A percentile compares a stretch with the other conserved stretches of the same genome.
phyloP scores from a whole-genome alignment of 2,797 vertebrate genomes.

The Gymnocypris eckloni region DNA sequence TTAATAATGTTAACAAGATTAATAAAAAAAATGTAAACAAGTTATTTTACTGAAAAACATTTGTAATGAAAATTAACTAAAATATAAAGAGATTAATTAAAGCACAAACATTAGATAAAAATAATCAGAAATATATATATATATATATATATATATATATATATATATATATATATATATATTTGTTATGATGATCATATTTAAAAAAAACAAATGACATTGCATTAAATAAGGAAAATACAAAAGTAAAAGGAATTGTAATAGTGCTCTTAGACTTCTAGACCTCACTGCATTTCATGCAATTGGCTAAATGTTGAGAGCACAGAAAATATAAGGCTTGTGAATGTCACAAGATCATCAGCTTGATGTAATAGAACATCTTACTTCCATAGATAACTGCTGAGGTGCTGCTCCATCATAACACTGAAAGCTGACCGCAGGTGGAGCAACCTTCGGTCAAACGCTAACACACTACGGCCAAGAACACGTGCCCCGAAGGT shows the following conservation, averaged over 20 bases:
- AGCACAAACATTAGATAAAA: neutral
- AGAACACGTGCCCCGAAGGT: conserved; percentile 88
- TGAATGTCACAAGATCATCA: neutral
- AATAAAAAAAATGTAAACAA: neutral
- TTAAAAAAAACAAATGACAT: neutral
- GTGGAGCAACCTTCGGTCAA: conserved; percentile 86
- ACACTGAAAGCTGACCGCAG: conserved; percentile 86
- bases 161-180: too few relatives aligned
- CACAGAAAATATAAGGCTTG: neutral
- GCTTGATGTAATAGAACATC: conserved; percentile 53
- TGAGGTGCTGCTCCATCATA: conserved; percentile 88
- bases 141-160: too few relatives aligned
- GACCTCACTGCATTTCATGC: neutral
- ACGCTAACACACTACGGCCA: conserved; percentile 86
- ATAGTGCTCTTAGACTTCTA: neutral
- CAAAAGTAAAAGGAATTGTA: neutral
- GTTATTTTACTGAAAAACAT: neutral
- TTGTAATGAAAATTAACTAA: neutral
- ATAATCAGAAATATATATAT: too few relatives aligned
- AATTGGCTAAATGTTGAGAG: neutral
- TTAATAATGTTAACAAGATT: neutral
- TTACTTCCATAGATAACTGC: conserved; percentile 87
- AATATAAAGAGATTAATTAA: neutral
- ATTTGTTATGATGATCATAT: neutral
- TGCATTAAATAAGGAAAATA: neutral